These are phyloP conservation scores for Cactoblastis cactorum DNA, from an alignment of 2,888 invertebrate genomes.

Conservation along the genomic window DNA sequence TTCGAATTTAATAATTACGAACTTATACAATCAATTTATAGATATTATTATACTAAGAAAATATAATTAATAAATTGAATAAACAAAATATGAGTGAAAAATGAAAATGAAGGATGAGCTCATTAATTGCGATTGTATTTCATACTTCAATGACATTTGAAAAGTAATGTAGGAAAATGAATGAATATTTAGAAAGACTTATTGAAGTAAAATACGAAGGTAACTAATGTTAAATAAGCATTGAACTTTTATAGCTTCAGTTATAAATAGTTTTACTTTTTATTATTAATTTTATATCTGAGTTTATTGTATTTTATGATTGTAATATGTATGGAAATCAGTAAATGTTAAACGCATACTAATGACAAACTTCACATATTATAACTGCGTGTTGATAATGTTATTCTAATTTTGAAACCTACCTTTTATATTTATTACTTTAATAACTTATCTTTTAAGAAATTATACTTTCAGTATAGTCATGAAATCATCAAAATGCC, in stretches of 20 bases:
- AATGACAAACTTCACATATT: constrained; percentile 30
- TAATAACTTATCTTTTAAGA: not conserved
- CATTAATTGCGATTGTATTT: constrained; percentile 77
- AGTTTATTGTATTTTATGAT: constrained; percentile 26
- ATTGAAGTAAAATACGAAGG: constrained; percentile 76
- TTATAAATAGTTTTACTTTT: constrained; percentile 39
- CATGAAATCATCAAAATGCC: constrained; percentile 26
- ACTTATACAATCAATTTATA: constrained; percentile 80
- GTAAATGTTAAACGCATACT: constrained; percentile 22
- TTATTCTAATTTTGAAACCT: not conserved
- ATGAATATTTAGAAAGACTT: constrained; percentile 80
- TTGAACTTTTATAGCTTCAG: constrained; percentile 60
- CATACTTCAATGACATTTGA: constrained; percentile 77
- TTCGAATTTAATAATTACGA: constrained; percentile 81
- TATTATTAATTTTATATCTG: constrained; percentile 33
- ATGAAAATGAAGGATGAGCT: constrained; percentile 66
- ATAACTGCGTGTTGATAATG: not conserved
- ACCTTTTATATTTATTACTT: not conserved
- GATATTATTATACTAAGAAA: constrained; percentile 80
- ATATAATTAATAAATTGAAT: constrained; percentile 78
- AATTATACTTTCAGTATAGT: not conserved
- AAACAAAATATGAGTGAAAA: constrained; percentile 76
- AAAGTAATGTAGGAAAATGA: constrained; percentile 74
- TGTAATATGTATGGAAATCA: constrained; percentile 29
- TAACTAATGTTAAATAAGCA: constrained; percentile 75